Evolutionary conservation across 2,888 invertebrate genomes (phyloP).

Genomic region (Sclerodermus sp.): DNA sequence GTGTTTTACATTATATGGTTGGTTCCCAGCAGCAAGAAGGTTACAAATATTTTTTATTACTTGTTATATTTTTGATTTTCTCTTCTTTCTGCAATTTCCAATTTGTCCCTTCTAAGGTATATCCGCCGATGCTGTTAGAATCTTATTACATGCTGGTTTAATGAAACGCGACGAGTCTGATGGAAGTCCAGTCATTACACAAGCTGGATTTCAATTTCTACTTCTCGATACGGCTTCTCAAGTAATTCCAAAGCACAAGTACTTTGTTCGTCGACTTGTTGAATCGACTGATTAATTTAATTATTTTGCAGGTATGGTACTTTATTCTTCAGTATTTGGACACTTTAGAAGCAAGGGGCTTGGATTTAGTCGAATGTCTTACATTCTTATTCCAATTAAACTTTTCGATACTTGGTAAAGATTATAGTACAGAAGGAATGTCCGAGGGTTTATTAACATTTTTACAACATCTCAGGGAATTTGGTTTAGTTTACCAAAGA

Average conservation of each 20-base stretch:
- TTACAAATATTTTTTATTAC: slow-evolving; percentile 12
- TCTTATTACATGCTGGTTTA: slow-evolving; percentile 88
- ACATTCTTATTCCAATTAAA: slow-evolving; percentile 96
- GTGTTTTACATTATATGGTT: slow-evolving; percentile 95
- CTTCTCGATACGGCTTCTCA: slow-evolving; percentile 90
- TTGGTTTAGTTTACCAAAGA: slow-evolving; percentile 95
- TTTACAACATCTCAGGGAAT: slow-evolving; percentile 93
- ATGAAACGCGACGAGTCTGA: slow-evolving; percentile 87
- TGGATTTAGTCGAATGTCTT: slow-evolving; percentile 88
- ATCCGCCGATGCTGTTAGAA: slow-evolving; percentile 90
- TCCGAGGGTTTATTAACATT: slow-evolving; percentile 84
- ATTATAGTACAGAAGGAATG: slow-evolving; percentile 95
- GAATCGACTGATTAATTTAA: slow-evolving; percentile 1
- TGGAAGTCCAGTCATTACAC: slow-evolving; percentile 84
- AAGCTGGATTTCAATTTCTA: slow-evolving; percentile 96
- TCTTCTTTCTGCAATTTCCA: not conserved
- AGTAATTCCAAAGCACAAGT: slow-evolving; percentile 61
- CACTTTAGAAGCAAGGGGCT: slow-evolving; percentile 83
- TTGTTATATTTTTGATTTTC: not conserved
- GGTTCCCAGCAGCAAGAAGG: slow-evolving; percentile 86
- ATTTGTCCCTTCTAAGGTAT: slow-evolving; percentile 61
- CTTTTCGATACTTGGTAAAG: slow-evolving; percentile 92
- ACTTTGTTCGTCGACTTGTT: not conserved
- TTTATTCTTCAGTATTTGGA: slow-evolving; percentile 95
- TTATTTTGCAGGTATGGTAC: slow-evolving; percentile 76